Base-by-base conservation (phyloP, 35 echinoderm and acorn worm species). In the Apostichopus japonicus region DNA sequence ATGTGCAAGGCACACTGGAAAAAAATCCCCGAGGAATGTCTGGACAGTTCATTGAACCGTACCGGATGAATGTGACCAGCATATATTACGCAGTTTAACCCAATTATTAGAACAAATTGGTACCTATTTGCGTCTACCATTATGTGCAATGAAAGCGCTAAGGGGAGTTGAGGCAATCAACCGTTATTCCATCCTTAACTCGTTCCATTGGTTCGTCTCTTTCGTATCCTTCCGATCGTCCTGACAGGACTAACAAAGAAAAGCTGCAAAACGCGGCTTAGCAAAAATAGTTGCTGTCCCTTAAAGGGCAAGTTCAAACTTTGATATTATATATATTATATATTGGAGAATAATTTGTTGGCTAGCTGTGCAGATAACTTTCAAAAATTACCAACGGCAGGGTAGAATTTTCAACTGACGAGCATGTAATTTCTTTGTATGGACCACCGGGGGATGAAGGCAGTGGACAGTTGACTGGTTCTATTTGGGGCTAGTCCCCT, bases 271-370 rank as follows among this genome's bases (percentile, higher is more conserved):
- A 44, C 4, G 71, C 71, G 1, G 71, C 17, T 21, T 19, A 15
- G 16, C n/a, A 19, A 10, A 8, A 65, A 75, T 23, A 75, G 33
- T 44, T 44, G 16, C 22, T 75, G n/a, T 75, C 17, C 71, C 16
- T 75, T 75, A 75, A 75, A 75, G 71, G 71, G 17, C 71, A 75
- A 75, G 71, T 75, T 75, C 14, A 75, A 59, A 61, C 33, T 61
- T 10, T 61, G 57, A 61, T 61, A 61, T 5, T 57, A 57, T 5
- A 57, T 57, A 57, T 57, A n/a, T n/a, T n/a, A n/a, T n/a, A n/a
- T n/a, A n/a, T 44, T 44, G 33, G 33, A 44, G 33, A 44, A 44
- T 44, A 44, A 44, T 44, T 44, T 44, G 33, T 44, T 0, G 33
- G 33, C 33, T 44, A 44, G 33, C 33, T 44, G 33, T 3, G 2